Percentiles rank a stretch among this genome's conserved stretches.
phyloP scores from a whole-genome alignment of 2,113 vertebrate genomes.

The Eurystomus gularis region DNA sequence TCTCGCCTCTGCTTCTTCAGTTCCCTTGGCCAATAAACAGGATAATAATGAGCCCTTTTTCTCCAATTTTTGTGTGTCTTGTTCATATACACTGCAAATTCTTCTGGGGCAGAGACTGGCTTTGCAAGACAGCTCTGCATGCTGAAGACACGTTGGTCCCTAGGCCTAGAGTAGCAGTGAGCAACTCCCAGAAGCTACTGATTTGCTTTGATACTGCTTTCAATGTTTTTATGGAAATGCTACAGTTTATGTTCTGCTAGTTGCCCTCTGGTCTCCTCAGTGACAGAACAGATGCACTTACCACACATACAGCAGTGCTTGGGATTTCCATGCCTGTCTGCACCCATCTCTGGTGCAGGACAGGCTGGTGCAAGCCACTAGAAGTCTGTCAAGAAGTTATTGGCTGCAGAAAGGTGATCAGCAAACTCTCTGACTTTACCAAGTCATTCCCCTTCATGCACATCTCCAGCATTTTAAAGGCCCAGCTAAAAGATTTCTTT shows the following conservation, averaged over 20 bases:
- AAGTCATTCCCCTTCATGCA: not conserved
- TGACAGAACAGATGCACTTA: not conserved
- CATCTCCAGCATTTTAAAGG: not conserved
- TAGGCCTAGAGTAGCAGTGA: not conserved
- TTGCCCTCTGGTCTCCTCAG: not conserved
- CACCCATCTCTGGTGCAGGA: rapidly evolving
- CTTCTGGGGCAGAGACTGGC: not conserved
- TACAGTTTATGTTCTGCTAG: not conserved
- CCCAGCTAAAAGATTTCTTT: not conserved
- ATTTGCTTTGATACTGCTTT: not conserved
- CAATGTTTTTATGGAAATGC: not conserved
- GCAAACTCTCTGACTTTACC: not conserved
- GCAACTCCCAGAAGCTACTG: not conserved
- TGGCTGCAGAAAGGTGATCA: not conserved
- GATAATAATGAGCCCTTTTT: not conserved
- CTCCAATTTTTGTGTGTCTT: not conserved
- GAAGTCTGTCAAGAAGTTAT: not conserved
- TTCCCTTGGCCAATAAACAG: not conserved
- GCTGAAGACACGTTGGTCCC: not conserved
- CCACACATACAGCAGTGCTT: not conserved
- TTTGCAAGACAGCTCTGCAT: not conserved
- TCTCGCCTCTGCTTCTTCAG: not conserved
- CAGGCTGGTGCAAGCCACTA: not conserved
- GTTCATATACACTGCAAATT: not conserved
- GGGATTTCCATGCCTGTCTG: not conserved